Percentiles rank a stretch among this genome's conserved stretches.
phyloP scores from a whole-genome alignment of 2,797 vertebrate genomes.

The Melanotaenia trifasciata region DNA sequence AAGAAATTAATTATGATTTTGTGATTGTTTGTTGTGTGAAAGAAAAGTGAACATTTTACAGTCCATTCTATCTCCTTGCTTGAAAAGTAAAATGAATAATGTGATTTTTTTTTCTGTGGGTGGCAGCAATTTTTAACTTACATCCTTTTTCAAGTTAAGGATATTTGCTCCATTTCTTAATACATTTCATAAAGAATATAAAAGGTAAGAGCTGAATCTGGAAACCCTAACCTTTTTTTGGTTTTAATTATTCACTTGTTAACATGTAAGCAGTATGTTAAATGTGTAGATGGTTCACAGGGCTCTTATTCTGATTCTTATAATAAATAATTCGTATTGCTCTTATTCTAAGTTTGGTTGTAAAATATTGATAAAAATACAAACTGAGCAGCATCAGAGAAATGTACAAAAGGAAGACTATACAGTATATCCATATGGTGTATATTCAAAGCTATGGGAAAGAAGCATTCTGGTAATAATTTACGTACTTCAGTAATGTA shows the following conservation, averaged over 20 bases:
- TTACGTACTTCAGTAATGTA: slow-evolving; percentile 1
- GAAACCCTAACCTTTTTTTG: not conserved
- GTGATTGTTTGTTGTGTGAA: no score
- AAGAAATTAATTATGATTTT: no score
- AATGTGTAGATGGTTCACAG: no score
- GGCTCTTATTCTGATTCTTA: no score
- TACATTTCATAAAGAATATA: not conserved
- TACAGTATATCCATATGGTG: no score
- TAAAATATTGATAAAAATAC: no score
- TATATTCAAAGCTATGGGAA: no score
- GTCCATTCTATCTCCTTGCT: not conserved
- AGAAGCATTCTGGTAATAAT: not conserved
- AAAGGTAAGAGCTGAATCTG: no score
- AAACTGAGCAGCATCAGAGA: no score
- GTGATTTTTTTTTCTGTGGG: not conserved
- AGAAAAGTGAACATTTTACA: not conserved
- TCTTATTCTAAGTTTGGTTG: no score
- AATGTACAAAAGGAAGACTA: no score
- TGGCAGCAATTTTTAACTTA: not conserved
- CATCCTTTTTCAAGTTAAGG: not conserved
- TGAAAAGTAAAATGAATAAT: not conserved
- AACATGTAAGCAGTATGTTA: not conserved
- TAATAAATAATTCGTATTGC: no score
- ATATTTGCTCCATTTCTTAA: not conserved
- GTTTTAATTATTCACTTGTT: not conserved